Evolutionary conservation across 2,888 invertebrate species (phyloP).

Genomic region (Heliothis peltigera): DNA sequence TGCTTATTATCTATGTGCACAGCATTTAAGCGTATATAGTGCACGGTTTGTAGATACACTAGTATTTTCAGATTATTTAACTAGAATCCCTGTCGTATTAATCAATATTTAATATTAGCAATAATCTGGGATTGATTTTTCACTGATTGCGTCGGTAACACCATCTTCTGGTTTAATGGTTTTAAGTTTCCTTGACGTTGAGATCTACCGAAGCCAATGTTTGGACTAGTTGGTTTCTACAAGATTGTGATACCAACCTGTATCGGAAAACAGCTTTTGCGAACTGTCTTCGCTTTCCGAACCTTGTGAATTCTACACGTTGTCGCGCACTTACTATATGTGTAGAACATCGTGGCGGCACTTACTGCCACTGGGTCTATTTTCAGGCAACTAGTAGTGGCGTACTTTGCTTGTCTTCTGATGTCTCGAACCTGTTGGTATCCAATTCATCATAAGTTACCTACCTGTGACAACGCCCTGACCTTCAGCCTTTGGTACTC

Average conservation of each 20-base stretch:
- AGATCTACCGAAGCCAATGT: slow-evolving; percentile 33
- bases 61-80: too few species aligned
- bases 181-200: slow-evolving; percentile 7
- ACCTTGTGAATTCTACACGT: slow-evolving; percentile 38
- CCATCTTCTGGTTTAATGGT: background rate
- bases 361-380: slow-evolving; percentile 37
- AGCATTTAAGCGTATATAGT: slow-evolving; percentile 5
- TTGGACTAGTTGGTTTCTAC: slow-evolving; percentile 48
- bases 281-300: slow-evolving; percentile 42
- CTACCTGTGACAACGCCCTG: slow-evolving; percentile 35
- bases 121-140: slow-evolving; percentile 10
- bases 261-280: slow-evolving; percentile 40
- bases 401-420: slow-evolving; percentile 42
- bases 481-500: slow-evolving; percentile 18
- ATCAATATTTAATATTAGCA: too few species aligned
- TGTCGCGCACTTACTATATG: slow-evolving; percentile 36
- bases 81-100: too few species aligned
- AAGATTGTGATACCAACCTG: slow-evolving; percentile 48
- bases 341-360: slow-evolving; percentile 39
- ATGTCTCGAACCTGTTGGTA: slow-evolving; percentile 51
- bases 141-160: background rate
- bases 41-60: background rate
- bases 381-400: slow-evolving; percentile 42
- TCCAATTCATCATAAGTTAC: slow-evolving; percentile 51
- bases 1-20: slow-evolving; percentile 20